Percentiles rank a stretch among this genome's conserved stretches.
Evolutionary conservation across 2,113 vertebrate genomes (phyloP).

Genomic region (Labrus mixtus): DNA sequence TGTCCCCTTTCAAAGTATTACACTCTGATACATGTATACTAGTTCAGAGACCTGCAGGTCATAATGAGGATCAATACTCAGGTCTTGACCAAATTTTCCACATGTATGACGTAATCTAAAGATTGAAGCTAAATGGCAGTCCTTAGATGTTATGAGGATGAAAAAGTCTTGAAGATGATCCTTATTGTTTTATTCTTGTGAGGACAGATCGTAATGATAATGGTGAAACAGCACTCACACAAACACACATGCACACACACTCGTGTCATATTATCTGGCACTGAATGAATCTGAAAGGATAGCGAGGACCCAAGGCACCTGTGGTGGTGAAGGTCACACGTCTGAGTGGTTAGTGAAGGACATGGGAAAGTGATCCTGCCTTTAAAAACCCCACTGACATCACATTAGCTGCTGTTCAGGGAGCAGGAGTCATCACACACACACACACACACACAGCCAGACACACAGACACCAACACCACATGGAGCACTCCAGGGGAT

Average conservation of each 20-base stretch:
- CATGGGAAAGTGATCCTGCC: conserved; percentile 61
- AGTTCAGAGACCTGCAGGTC: background rate
- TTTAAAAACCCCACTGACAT: conserved; percentile 62
- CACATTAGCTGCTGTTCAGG: conserved; percentile 56
- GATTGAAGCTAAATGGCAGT: background rate
- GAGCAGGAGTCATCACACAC: conserved; percentile 39
- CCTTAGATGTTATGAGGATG: background rate
- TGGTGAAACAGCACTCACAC: background rate
- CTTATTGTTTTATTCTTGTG: background rate
- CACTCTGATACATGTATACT: background rate
- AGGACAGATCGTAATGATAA: conserved; percentile 2
- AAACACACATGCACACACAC: conserved; percentile 3
- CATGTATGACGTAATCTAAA: background rate
- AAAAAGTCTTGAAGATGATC: background rate
- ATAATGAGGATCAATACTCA: background rate
- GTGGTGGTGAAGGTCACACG: conserved; percentile 62
- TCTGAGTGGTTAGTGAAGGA: conserved; percentile 63
- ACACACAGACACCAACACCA: conserved; percentile 15
- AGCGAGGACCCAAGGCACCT: conserved; percentile 38
- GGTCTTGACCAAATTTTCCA: background rate
- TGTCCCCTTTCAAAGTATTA: background rate
- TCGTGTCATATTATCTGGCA: conserved; percentile 21
- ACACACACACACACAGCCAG: conserved; percentile 3
- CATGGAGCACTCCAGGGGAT: conserved; percentile 13
- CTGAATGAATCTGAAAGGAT: conserved; percentile 50